phyloP scores from a whole-genome alignment of 2,113 vertebrate species.

The Hipposideros armiger region DNA sequence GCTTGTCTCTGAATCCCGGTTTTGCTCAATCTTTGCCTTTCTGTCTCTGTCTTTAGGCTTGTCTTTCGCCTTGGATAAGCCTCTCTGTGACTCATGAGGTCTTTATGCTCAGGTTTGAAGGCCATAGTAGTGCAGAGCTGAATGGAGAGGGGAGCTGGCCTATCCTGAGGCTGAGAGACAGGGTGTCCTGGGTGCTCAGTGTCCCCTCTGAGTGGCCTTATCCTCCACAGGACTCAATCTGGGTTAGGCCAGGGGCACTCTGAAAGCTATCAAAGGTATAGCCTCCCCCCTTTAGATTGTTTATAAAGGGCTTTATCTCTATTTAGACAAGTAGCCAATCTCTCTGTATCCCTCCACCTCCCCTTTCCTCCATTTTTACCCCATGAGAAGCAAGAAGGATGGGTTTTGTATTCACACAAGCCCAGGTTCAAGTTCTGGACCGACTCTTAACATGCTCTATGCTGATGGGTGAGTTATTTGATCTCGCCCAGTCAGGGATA shows the following conservation, averaged over 20 bases:
- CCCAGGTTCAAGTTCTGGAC: constrained; percentile 44
- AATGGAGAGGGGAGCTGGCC: background rate
- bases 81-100: background rate
- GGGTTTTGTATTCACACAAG: background rate
- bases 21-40: background rate
- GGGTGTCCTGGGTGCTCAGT: background rate
- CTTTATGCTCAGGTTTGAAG: background rate
- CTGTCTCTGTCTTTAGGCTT: background rate
- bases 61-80: background rate
- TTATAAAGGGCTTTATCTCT: background rate
- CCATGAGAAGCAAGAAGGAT: background rate
- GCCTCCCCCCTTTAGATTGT: background rate
- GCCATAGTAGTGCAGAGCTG: background rate
- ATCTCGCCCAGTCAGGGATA: background rate
- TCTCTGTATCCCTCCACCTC: background rate
- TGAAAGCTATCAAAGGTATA: background rate
- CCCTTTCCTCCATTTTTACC: background rate
- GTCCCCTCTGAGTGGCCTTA: background rate
- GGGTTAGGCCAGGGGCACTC: background rate
- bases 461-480: background rate
- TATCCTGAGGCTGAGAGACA: background rate
- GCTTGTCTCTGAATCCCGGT: background rate
- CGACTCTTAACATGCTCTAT: constrained; percentile 3
- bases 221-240: background rate
- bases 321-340: background rate